These are phyloP conservation scores for Carpatolechia fugitivella DNA, from an alignment of 2,888 invertebrate genomes.

Conservation along the genomic window DNA sequence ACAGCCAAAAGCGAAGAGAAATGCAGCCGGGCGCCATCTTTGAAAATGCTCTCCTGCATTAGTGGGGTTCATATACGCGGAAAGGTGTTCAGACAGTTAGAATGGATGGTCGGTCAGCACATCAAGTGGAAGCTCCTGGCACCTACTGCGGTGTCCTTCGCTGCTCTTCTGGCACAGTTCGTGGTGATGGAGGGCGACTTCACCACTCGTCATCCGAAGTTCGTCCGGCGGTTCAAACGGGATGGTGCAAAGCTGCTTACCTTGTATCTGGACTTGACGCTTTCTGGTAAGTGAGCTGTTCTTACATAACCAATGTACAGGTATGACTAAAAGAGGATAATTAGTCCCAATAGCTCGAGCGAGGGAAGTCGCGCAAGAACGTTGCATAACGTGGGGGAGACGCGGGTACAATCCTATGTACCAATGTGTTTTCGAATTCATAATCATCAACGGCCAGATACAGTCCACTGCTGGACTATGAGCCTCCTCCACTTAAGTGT, in stretches of 20 bases:
- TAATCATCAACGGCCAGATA: too few species aligned
- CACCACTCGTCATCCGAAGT: constrained; percentile 61
- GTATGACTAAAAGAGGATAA: too few species aligned
- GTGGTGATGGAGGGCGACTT: constrained; percentile 63
- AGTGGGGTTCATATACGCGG: constrained; percentile 62
- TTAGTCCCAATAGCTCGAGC: too few species aligned
- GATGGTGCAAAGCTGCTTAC: constrained; percentile 62
- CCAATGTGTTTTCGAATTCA: too few species aligned
- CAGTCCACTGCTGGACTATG: too few species aligned
- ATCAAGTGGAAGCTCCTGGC: constrained; percentile 62
- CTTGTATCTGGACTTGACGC: constrained; percentile 62
- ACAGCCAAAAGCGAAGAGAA: constrained; percentile 72
- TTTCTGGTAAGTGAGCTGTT: constrained; percentile 55
- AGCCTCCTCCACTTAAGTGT: too few species aligned
- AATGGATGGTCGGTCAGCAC: constrained; percentile 74
- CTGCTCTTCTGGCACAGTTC: constrained; percentile 56
- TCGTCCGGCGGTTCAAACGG: constrained; percentile 56
- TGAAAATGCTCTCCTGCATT: constrained; percentile 56
- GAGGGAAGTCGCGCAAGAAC: too few species aligned
- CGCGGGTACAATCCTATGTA: too few species aligned
- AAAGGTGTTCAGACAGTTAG: constrained; percentile 64
- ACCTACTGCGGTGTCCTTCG: constrained; percentile 66
- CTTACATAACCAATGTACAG: too few species aligned
- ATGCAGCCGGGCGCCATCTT: constrained; percentile 58
- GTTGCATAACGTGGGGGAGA: too few species aligned